phyloP scores from a whole-genome alignment of 2,113 vertebrate genomes.

The Microtus oregoni region DNA sequence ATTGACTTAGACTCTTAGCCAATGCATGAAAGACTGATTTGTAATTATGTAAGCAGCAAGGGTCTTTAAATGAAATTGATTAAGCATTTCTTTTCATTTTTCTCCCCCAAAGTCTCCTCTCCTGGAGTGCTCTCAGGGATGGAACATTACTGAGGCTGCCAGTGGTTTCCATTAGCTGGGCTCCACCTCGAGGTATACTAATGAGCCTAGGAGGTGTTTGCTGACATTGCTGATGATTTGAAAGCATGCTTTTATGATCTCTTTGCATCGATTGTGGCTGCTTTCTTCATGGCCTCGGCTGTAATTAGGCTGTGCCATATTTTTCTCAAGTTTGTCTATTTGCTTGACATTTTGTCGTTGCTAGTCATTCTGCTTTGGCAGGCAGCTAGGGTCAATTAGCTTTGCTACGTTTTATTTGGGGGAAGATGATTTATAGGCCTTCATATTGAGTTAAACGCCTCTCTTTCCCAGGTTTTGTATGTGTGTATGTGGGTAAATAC shows the following conservation, averaged over 20 bases:
- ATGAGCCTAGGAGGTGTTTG: conserved; percentile 60
- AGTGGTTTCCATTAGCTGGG: conserved; percentile 50
- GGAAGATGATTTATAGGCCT: conserved; percentile 14
- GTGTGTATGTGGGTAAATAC: not conserved
- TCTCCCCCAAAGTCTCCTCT: conserved; percentile 51
- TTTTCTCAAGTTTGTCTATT: conserved; percentile 41
- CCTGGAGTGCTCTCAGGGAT: conserved; percentile 51
- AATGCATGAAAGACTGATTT: conserved; percentile 55
- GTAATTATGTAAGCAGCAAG: conserved; percentile 69
- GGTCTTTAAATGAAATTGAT: conserved; percentile 78
- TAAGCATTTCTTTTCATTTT: conserved; percentile 51
- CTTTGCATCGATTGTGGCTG: conserved; percentile 44
- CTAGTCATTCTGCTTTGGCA: not conserved
- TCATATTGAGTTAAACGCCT: not conserved
- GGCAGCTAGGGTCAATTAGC: conserved; percentile 36
- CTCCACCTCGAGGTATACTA: conserved; percentile 62
- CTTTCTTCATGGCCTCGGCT: conserved; percentile 53
- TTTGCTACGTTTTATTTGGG: not conserved
- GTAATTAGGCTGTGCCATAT: conserved; percentile 1
- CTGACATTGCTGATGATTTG: conserved; percentile 50
- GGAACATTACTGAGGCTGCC: conserved; percentile 64
- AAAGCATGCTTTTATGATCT: conserved; percentile 68
- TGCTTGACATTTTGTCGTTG: conserved; percentile 29
- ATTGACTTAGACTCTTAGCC: conserved; percentile 35
- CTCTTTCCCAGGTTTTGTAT: not conserved